Base-by-base conservation (phyloP, 2,113 vertebrate species). In the Ciconia stormi region DNA sequence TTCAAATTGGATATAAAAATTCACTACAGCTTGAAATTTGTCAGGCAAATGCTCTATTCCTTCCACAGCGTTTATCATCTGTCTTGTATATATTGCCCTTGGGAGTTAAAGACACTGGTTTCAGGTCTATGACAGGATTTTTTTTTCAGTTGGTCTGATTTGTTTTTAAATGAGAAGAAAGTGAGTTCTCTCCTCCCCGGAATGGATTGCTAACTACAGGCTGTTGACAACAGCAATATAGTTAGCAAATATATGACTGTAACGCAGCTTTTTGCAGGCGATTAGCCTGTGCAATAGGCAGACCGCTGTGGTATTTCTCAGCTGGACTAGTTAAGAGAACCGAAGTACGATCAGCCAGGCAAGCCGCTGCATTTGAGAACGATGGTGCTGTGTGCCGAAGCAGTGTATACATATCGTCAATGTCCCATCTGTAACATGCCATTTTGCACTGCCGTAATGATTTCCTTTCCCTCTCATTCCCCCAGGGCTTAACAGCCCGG, bases 91-190 rank as follows among this genome's bases (percentile, higher is more conserved):
- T 81, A 34, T 79, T 81, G 55, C 86, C 86, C 86, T 84, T 87
- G 83, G 90, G 89, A 93, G n/a, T 47, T 47, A 77, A 86, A 91
- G 76, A 85, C 77, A 63, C 65, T 61, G 44, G 18, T 92, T 82
- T 95, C 63, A 63, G 63, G 47, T 46, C 71, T 22, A 10, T 83
- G 92, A 74, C 80, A 50, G 36, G 40, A 63, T 85, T 71, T 87
- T 69, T 87, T 91, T 86, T 88, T 42, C 77, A 91, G 71, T 92
- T 93, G 92, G 36, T 81, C 86, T 87, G 89, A 92, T 97, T 93
- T 95, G 86, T 95, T 97, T 95, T 92, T 92, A 87, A 94, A 94
- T 40, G 82, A 93, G 90, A 86, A 95, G 85, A 87, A 93, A 95
- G 88, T 71, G 90, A 87, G 80, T 84, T 92, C 56, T 90, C 44